phyloP scores from a whole-genome alignment of 2,797 vertebrate species.

The Lepidocolaptes lacrymiger region DNA sequence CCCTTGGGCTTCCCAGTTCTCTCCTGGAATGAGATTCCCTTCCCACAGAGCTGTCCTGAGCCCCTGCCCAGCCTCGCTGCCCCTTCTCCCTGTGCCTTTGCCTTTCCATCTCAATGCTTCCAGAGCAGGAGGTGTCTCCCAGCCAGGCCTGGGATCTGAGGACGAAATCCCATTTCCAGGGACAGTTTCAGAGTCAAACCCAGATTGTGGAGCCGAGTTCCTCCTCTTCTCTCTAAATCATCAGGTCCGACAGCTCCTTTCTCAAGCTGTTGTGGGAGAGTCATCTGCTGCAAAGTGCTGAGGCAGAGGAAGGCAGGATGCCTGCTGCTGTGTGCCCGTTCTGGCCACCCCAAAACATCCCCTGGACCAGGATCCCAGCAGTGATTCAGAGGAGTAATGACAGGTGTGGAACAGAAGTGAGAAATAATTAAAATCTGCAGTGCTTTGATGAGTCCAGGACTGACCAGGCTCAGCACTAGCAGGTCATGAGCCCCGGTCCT shows the following conservation, averaged over 20 bases:
- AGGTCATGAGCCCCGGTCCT: not conserved
- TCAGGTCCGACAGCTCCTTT: not conserved
- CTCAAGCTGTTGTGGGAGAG: constrained; percentile 16
- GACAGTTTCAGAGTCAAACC: constrained; percentile 57
- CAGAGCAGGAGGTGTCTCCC: not conserved
- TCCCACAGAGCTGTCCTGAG: constrained; percentile 5
- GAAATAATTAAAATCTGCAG: constrained; percentile 9
- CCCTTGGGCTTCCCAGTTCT: not conserved
- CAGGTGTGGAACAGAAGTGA: not conserved
- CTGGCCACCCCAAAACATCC: not conserved
- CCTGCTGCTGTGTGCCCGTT: not conserved
- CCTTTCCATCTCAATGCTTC: not conserved
- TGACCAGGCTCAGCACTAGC: not conserved
- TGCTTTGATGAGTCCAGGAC: not conserved
- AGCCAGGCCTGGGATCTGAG: not conserved
- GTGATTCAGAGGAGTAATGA: not conserved
- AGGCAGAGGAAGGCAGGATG: not conserved
- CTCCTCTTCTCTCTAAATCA: not conserved
- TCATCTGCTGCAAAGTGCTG: constrained; percentile 18
- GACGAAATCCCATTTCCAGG: not conserved
- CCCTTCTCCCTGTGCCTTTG: not conserved
- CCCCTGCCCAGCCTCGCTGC: not conserved
- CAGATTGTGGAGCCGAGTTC: not conserved
- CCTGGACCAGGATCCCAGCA: not conserved
- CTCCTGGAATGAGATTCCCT: not conserved